phyloP scores from a whole-genome alignment of 1,140 invertebrate species.

The Leguminivora glycinivorella region DNA sequence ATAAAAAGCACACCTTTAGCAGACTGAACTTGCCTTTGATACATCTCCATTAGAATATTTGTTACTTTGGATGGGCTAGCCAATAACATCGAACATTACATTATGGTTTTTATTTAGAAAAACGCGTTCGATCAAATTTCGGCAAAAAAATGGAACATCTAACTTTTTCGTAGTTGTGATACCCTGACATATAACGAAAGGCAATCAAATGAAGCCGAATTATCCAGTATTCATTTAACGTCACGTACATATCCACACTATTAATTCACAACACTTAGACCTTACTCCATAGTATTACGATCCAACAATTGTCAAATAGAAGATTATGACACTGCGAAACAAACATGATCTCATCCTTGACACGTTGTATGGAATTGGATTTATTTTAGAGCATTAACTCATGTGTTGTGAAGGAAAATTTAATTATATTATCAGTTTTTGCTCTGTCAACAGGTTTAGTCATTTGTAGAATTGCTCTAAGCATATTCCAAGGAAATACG shows the following conservation, averaged over 20 bases:
- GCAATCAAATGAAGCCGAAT: background rate
- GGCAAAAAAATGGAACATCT: no score
- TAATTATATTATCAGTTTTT: slow-evolving; percentile 6
- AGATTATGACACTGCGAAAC: background rate
- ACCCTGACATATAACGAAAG: background rate
- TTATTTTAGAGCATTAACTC: slow-evolving; percentile 23
- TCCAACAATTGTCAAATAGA: no score
- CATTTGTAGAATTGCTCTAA: background rate
- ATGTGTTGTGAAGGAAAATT: slow-evolving; percentile 21
- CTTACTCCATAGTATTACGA: no score
- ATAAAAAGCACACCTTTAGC: no score
- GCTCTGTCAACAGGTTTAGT: background rate
- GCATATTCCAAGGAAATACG: background rate
- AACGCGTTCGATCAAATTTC: no score
- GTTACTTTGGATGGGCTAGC: no score
- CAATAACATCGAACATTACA: no score
- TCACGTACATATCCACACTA: background rate
- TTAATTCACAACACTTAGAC: no score
- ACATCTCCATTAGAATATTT: no score
- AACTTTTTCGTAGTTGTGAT: no score
- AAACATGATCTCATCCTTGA: slow-evolving; percentile 24
- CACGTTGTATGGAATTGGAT: background rate
- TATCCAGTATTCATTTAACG: background rate
- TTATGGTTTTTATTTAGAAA: no score
- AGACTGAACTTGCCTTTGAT: no score